phyloP scores from a whole-genome alignment of 2,113 vertebrate genomes.

The Gadus chalcogrammus region DNA sequence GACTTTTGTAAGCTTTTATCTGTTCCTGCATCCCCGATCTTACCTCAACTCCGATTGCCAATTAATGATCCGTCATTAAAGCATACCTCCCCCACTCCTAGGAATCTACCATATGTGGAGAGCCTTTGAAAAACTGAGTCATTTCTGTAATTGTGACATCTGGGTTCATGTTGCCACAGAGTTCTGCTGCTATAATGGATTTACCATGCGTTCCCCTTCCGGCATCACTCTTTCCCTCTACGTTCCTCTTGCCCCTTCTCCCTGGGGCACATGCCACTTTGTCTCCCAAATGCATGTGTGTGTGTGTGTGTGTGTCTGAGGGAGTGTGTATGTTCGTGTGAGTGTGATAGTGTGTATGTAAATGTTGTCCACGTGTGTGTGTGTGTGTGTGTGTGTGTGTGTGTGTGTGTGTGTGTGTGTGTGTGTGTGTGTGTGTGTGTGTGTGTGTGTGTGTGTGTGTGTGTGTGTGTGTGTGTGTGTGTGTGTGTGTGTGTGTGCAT shows the following conservation, averaged over 20 bases:
- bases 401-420: too few relatives aligned
- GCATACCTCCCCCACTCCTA: background rate
- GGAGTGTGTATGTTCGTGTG: background rate
- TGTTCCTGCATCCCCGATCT: too few relatives aligned
- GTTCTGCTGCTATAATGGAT: conserved; percentile 48
- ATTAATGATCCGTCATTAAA: too few relatives aligned
- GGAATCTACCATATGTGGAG: conserved; percentile 48
- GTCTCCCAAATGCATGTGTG: conserved; percentile 19
- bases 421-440: too few relatives aligned
- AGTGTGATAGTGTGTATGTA: background rate
- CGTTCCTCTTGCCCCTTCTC: conserved; percentile 2
- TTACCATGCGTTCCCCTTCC: conserved; percentile 36
- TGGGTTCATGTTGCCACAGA: conserved; percentile 45
- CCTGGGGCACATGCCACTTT: background rate
- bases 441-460: background rate
- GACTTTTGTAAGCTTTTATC: too few relatives aligned
- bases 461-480: background rate
- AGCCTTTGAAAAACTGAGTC: conserved; percentile 48
- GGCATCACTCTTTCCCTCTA: conserved; percentile 9
- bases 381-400: too few relatives aligned
- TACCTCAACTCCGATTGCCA: too few relatives aligned
- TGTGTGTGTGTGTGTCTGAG: conserved; percentile 1
- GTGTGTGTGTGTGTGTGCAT: too few relatives aligned
- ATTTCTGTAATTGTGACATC: conserved; percentile 58
- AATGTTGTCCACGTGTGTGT: too few relatives aligned